Evolutionary conservation across 2,888 invertebrate genomes (phyloP), one percentile per base, ranked within the genome.

Genomic region (Homarus gammarus): DNA sequence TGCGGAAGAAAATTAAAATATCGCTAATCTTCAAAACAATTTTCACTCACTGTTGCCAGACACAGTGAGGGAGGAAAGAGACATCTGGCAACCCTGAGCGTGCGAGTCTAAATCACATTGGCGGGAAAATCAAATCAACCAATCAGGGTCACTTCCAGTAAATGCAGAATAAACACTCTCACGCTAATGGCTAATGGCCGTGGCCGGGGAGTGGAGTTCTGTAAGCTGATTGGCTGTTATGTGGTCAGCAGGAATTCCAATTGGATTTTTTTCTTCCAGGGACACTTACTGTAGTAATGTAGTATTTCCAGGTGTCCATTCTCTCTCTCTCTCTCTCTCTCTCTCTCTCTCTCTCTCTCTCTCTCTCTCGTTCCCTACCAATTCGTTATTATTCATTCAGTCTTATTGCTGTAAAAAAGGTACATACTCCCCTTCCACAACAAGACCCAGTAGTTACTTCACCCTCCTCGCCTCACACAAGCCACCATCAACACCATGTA

Each of bases 111-210:
- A 64, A 64, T 64, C 64, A 64, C n/a, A 27, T 64, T 64, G 64
- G 31, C 27, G 12, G 31, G 64, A 64, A 64, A 64, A 64, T 64
- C 64, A 64, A 12, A 64, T 64, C 64, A 27, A 64, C 27, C 64
- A 64, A 64, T 64, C 64, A 64, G 64, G 64, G 27, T 64, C 64
- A 64, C 64, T 64, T 12, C 27, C 64, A 27, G 64, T 27, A 64
- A 56, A 64, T 64, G 64, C 64, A 64, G 64, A 64, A n/a, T 64
- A 64, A 64, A 64, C 64, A 64, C 31, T 27, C 64, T 64, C 31
- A 27, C 18, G 64, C 27, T 64, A 27, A 64, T 64, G 64, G 64
- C 27, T 27, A 12, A n/a, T n/a, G 56, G 22, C 56, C 56, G 56
- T 3, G 0, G 18, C 18, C 18, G 22, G 22, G 18, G 3, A 12